Conservation (phyloP, 30 jellyfish, hydroid and myxozoan species). For the Clytia hemisphaerica region DNA sequence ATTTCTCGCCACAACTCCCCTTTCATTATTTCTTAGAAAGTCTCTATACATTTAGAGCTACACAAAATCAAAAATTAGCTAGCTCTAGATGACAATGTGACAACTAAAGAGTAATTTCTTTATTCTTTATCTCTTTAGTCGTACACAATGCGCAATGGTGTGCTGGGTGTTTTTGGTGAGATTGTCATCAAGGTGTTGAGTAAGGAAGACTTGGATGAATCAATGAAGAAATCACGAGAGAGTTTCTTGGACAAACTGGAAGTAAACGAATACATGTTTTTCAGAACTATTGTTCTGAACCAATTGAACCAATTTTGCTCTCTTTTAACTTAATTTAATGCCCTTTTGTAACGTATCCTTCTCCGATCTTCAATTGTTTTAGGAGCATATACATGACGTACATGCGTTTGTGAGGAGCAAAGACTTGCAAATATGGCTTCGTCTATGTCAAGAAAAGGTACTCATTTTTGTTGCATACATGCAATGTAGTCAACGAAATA, state of each 20-base stretch:
- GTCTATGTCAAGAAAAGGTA: conserved; percentile 76
- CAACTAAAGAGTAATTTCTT: no score
- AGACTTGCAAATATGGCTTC: conserved; percentile 81
- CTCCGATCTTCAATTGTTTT: background rate
- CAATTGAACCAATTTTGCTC: background rate
- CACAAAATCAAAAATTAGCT: no score
- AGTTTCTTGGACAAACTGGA: conserved; percentile 79
- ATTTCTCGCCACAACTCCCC: no score
- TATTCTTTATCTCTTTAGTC: conserved; percentile 41
- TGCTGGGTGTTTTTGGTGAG: conserved; percentile 82
- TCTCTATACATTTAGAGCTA: no score
- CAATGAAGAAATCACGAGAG: conserved; percentile 72
- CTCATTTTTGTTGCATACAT: no score
- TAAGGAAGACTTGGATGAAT: conserved; percentile 73
- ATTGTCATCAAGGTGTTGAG: conserved; percentile 65
- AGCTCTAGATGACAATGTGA: no score
- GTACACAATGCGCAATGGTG: conserved; percentile 94
- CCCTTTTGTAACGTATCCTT: no score
- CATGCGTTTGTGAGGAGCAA: conserved; percentile 89
- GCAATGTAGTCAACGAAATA: no score
- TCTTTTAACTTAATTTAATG: no score
- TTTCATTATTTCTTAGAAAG: no score
- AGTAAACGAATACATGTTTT: conserved; percentile 32
- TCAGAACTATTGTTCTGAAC: background rate
- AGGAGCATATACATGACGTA: conserved; percentile 92